Evolutionary conservation across 2,888 invertebrate species (phyloP).

Genomic region (Leptarthrus brevirostris): DNA sequence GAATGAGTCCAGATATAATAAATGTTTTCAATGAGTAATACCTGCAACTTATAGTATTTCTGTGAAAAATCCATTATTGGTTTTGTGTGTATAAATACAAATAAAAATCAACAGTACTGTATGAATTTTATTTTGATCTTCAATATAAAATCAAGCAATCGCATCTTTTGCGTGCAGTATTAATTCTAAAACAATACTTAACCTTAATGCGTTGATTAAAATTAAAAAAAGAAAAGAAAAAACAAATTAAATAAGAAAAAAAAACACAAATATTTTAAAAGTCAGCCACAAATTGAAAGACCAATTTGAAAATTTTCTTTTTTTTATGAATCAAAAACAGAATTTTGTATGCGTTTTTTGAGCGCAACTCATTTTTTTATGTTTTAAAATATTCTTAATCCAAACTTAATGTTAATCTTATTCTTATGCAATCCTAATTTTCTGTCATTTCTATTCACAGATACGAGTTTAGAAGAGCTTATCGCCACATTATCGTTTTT

Average conservation of each 20-base stretch:
- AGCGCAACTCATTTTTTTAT: slow-evolving; percentile 58
- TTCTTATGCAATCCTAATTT: slow-evolving; percentile 26
- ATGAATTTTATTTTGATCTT: too few relatives aligned
- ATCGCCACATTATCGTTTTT: slow-evolving; percentile 13
- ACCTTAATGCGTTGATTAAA: slow-evolving; percentile 34
- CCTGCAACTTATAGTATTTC: slow-evolving; percentile 14
- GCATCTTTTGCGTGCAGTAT: slow-evolving; percentile 50
- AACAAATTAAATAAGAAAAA: slow-evolving; percentile 9
- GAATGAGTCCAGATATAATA: too few relatives aligned
- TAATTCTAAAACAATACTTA: not conserved
- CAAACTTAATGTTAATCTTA: slow-evolving; percentile 45
- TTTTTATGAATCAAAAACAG: slow-evolving; percentile 23
- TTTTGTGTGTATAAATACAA: too few relatives aligned
- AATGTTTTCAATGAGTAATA: not conserved
- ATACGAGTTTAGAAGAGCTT: slow-evolving; percentile 56
- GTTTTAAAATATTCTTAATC: slow-evolving; percentile 48
- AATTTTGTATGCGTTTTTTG: slow-evolving; percentile 57
- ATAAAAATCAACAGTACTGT: too few relatives aligned
- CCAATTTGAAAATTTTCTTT: slow-evolving; percentile 13
- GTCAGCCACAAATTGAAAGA: slow-evolving; percentile 61
- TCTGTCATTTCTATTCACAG: slow-evolving; percentile 54
- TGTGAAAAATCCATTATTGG: not conserved
- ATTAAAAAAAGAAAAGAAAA: slow-evolving; percentile 4
- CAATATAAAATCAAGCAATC: slow-evolving; percentile 56
- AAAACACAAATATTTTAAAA: slow-evolving; percentile 25